Evolutionary conservation across 2,797 vertebrate genomes (phyloP).

Genomic region (Aldrovandia affinis): DNA sequence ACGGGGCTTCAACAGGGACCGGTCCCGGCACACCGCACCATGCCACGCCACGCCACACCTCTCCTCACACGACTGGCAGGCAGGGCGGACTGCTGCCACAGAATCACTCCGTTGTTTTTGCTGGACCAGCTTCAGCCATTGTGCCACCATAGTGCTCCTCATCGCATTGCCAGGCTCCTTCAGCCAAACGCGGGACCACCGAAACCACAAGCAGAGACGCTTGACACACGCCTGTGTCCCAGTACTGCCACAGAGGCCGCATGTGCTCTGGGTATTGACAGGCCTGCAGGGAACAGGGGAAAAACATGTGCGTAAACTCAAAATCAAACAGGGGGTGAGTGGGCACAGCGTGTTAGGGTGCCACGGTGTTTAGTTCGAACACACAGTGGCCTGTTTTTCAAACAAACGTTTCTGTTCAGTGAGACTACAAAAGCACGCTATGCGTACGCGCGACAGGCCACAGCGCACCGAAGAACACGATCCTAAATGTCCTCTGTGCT

Average conservation of each 20-base stretch:
- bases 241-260: neutral
- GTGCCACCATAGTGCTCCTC: constrained; percentile 1
- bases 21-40: too few relatives aligned
- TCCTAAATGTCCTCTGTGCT: constrained; percentile 27
- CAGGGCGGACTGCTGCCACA: neutral
- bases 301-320: neutral
- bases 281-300: neutral
- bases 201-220: constrained; percentile 1
- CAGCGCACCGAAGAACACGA: constrained; percentile 24
- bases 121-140: neutral
- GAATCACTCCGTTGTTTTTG: neutral
- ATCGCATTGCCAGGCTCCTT: neutral
- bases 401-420: constrained; percentile 31
- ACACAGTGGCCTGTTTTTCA: constrained; percentile 21
- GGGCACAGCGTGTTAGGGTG: constrained; percentile 18
- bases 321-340: neutral
- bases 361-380: constrained; percentile 15
- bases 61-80: neutral
- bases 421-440: constrained; percentile 45
- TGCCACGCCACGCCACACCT: too few relatives aligned
- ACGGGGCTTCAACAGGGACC: neutral
- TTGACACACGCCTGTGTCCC: neutral
- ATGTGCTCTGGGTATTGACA: neutral
- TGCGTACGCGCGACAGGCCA: constrained; percentile 36
- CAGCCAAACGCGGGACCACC: neutral